Conservation (phyloP, 23 tunicate genomes). For the Trididemnum miniatum region DNA sequence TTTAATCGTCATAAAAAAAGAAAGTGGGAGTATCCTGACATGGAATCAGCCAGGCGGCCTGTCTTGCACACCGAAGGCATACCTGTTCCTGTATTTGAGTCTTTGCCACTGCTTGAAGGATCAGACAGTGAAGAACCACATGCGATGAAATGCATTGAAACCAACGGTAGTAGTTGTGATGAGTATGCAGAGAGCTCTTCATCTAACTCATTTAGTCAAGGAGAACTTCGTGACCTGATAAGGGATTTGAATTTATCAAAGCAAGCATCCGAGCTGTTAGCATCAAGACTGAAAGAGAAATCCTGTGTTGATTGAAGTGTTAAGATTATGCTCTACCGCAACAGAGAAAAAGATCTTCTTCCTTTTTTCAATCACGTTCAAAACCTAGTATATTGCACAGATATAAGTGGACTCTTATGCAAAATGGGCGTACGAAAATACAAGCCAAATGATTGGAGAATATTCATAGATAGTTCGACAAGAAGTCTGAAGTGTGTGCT, state of each 20-base stretch:
- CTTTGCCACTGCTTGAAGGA: too few relatives aligned
- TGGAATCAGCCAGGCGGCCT: too few relatives aligned
- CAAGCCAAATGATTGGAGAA: too few relatives aligned
- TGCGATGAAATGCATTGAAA: neutral
- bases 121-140: too few relatives aligned
- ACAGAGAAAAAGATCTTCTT: neutral
- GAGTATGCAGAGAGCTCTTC: too few relatives aligned
- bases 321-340: neutral
- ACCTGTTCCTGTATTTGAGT: neutral
- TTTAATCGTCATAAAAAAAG: slow-evolving; percentile 11
- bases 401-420: too few relatives aligned
- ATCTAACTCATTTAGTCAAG: neutral
- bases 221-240: neutral
- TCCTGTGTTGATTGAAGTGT: neutral
- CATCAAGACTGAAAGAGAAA: neutral
- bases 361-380: neutral
- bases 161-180: neutral
- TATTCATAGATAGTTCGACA: too few relatives aligned
- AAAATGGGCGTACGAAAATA: too few relatives aligned
- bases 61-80: slow-evolving; percentile 1
- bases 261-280: neutral
- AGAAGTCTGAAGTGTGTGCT: too few relatives aligned
- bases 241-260: too few relatives aligned
- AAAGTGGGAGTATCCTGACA: too few relatives aligned
- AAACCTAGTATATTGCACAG: too few relatives aligned